A percentile compares a stretch with the other conserved stretches of the same genome.
phyloP scores from a whole-genome alignment of 1,140 invertebrate genomes.

The Harpegnathos saltator region DNA sequence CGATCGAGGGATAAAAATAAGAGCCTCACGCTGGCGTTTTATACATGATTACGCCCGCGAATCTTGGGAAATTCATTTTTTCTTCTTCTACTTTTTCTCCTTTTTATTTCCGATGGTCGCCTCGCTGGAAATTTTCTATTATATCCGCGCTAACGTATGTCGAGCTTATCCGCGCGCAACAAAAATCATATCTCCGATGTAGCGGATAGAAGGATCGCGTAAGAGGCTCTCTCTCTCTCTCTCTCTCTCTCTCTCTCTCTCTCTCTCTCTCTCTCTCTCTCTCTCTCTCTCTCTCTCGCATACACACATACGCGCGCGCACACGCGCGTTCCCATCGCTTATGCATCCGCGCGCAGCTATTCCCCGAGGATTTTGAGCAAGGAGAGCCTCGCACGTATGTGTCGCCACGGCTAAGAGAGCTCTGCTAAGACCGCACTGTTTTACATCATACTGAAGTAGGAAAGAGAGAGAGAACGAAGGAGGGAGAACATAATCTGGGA shows the following conservation, averaged over 20 bases:
- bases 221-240: slow-evolving; percentile 23
- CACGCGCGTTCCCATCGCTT: too few species aligned
- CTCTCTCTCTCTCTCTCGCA: too few species aligned
- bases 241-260: too few species aligned
- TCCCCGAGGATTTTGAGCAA: slow-evolving; percentile 30
- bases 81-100: too few species aligned
- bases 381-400: background rate
- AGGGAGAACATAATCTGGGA: slow-evolving; percentile 29
- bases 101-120: background rate
- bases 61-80: slow-evolving; percentile 2
- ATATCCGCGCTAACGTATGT: slow-evolving; percentile 26
- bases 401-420: slow-evolving; percentile 14
- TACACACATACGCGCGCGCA: too few species aligned
- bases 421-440: slow-evolving; percentile 27
- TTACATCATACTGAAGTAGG: background rate
- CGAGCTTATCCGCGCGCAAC: slow-evolving; percentile 47
- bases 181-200: slow-evolving; percentile 49
- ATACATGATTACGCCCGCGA: background rate
- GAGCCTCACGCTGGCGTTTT: background rate
- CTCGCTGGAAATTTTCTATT: slow-evolving; percentile 21
- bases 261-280: too few species aligned
- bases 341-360: background rate
- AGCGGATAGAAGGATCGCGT: slow-evolving; percentile 36
- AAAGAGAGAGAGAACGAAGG: too few species aligned
- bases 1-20: background rate